These are phyloP conservation scores for Heliangelus exortis DNA, from an alignment of 2,797 vertebrate genomes.

Conservation along the genomic window DNA sequence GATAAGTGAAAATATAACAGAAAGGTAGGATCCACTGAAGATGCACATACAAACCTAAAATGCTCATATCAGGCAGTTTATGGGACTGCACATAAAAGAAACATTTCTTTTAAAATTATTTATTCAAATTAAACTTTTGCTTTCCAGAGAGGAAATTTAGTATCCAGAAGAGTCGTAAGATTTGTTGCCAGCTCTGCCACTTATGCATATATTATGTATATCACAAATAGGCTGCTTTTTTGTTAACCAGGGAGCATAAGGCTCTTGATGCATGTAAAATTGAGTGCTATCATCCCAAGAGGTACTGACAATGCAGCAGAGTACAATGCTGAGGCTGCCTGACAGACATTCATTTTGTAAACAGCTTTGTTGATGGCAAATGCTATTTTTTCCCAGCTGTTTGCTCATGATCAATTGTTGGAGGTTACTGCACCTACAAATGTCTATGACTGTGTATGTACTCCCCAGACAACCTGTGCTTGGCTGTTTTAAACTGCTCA, in stretches of 20 bases:
- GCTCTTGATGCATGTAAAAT: background rate
- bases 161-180: background rate
- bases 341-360: background rate
- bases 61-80: fast-evolving
- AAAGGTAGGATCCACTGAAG: background rate
- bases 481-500: background rate
- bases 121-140: background rate
- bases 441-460: background rate
- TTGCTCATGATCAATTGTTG: background rate
- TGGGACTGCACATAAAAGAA: background rate
- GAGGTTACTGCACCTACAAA: background rate
- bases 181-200: background rate
- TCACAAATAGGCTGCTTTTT: background rate
- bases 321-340: background rate
- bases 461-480: background rate
- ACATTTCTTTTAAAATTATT: background rate
- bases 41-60: background rate
- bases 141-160: background rate
- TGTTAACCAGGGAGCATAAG: background rate
- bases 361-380: background rate
- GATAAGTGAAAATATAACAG: background rate
- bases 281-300: background rate
- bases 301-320: background rate
- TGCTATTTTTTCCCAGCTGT: background rate
- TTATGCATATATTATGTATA: background rate